Evolutionary conservation across 2,113 vertebrate genomes (phyloP).

Genomic region (Myodes glareolus): DNA sequence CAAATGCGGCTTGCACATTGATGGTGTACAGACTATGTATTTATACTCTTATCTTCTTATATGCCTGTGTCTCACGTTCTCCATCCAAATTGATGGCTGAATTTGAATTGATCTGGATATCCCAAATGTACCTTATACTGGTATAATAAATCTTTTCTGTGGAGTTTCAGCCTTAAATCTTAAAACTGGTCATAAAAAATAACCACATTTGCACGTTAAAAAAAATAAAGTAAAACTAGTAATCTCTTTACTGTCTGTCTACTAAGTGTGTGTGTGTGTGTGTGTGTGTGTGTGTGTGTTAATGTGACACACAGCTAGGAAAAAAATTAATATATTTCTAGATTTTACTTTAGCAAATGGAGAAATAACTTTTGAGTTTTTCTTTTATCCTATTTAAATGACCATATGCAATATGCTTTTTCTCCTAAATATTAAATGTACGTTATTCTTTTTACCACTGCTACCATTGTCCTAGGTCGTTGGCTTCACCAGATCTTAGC

Average conservation of each 20-base stretch:
- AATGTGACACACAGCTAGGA: neutral
- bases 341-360: constrained; percentile 26
- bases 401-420: neutral
- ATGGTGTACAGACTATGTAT: neutral
- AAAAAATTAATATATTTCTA: neutral
- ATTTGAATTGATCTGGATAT: neutral
- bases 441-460: neutral
- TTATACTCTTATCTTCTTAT: neutral
- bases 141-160: neutral
- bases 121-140: neutral
- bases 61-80: neutral
- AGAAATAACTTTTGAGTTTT: neutral
- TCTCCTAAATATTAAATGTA: neutral
- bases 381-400: neutral
- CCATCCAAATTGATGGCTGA: neutral
- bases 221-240: neutral
- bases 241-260: neutral
- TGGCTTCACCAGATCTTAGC: neutral
- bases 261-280: neutral
- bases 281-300: too few relatives aligned
- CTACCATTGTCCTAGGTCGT: neutral
- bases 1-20: neutral
- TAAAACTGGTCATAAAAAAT: neutral
- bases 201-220: neutral
- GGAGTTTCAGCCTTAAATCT: constrained; percentile 25